Evolutionary conservation across 2,888 invertebrate species (phyloP).

Genomic region (Arge pagana): DNA sequence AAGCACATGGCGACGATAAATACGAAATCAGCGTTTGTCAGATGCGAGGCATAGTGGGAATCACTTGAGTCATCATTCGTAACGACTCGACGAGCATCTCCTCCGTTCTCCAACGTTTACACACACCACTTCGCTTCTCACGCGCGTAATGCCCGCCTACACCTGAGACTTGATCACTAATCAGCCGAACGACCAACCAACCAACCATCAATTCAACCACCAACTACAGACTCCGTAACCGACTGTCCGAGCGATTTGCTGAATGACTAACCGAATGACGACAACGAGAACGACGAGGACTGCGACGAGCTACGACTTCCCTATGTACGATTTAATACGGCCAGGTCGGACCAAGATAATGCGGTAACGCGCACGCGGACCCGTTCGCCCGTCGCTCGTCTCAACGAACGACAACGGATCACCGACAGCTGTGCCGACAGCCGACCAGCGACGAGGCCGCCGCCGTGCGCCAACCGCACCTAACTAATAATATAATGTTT

Average conservation of each 20-base stretch:
- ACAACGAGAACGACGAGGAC: constrained; percentile 19
- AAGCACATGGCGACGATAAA: too few species aligned
- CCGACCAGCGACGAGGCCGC: constrained; percentile 21
- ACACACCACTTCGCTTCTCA: too few species aligned
- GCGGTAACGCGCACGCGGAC: constrained; percentile 15
- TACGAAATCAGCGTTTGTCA: too few species aligned
- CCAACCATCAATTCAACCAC: neutral
- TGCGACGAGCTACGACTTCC: constrained; percentile 10
- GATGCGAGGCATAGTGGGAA: neutral
- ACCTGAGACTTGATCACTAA: too few species aligned
- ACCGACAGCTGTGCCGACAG: neutral
- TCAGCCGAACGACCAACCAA: neutral
- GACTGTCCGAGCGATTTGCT: constrained; percentile 7
- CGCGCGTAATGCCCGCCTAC: constrained; percentile 9
- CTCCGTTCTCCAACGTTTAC: constrained; percentile 7
- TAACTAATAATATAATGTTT: constrained; percentile 22
- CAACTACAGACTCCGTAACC: constrained; percentile 4
- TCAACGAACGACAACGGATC: constrained; percentile 12
- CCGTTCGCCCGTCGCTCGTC: constrained; percentile 9
- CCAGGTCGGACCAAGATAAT: constrained; percentile 12
- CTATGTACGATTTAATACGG: constrained; percentile 13
- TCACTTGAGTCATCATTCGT: constrained; percentile 14
- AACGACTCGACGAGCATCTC: constrained; percentile 2
- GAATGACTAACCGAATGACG: constrained; percentile 14
- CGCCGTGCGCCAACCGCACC: constrained; percentile 23